Evolutionary conservation across 2,888 invertebrate species (phyloP).

Genomic region (Blastobasis adustella): DNA sequence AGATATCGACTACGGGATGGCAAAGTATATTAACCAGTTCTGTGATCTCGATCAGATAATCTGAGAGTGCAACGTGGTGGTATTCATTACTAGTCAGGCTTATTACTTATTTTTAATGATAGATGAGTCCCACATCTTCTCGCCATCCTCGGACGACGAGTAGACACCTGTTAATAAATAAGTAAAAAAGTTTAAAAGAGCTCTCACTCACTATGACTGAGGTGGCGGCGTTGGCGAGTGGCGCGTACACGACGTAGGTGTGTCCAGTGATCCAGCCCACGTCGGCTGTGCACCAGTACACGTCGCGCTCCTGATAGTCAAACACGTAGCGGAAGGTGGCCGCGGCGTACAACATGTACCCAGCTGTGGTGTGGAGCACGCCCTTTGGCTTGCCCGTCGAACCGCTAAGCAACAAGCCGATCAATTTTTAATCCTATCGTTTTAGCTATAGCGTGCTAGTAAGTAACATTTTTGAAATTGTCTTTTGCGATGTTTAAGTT

Average conservation of each 20-base stretch:
- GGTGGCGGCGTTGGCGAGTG: constrained; percentile 94
- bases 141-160: too few relatives aligned
- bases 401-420: constrained; percentile 69
- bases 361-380: constrained; percentile 95
- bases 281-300: constrained; percentile 97
- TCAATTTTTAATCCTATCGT: too few relatives aligned
- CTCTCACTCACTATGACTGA: constrained; percentile 87
- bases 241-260: constrained; percentile 95
- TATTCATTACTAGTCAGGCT: too few relatives aligned
- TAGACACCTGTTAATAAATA: too few relatives aligned
- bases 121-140: too few relatives aligned
- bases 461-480: background rate
- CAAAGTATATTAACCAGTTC: too few relatives aligned
- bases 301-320: constrained; percentile 88
- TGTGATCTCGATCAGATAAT: too few relatives aligned
- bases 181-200: background rate
- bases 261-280: constrained; percentile 98
- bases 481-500: too few relatives aligned
- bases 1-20: too few relatives aligned
- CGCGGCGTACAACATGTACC: constrained; percentile 94
- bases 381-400: constrained; percentile 99
- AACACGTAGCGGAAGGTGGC: constrained; percentile 97
- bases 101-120: too few relatives aligned
- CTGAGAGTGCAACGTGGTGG: too few relatives aligned
- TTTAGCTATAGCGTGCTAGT: too few relatives aligned